Base-by-base conservation (phyloP, 2,888 invertebrate genomes). In the Timandra comae region DNA sequence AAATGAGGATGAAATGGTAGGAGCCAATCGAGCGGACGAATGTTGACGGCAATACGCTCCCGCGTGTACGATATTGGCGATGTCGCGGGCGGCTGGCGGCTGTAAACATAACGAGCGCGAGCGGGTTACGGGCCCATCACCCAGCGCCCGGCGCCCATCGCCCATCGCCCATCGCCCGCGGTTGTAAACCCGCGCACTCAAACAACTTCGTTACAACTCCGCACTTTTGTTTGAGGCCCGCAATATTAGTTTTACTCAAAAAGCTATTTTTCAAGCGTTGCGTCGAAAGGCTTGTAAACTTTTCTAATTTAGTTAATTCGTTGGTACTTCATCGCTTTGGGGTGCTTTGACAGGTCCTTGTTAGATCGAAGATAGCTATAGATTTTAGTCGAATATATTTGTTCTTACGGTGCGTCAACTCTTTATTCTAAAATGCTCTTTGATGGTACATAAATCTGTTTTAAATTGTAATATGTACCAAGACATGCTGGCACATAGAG, bases 241-340 rank as follows among this genome's bases (percentile, higher is more conserved):
- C 74, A 75, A 81, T 85, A 85, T 85, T 85, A 84, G 85, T 84
- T 85, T 81, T 75, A 74, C 80, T 67, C 78, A 73, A 77, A 81
- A 78, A 76, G 81, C 78, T 76, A 82, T 84, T 82, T 84, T 84
- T 84, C 79, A 81, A 71, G 60, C 66, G 66, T 55, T 68, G 55
- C 69, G 75, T 68, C 68, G 72, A 75, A 79, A 78, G 69, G 74
- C 75, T 75, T 72, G 69, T 59, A 69, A 84, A 85, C 69, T 84
- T 84, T 84, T 80, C 79, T 80, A 81, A 84, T 84, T 84, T 80
- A 71, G 68, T 71, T 77, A 78, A 80, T 82, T 80, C 67, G 66
- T 64, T 71, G 24, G 9, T 24, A 11, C 24, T 64, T 68, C 69
- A 58, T 66, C 66, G 68, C 62, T 66, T 63, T 64, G 68, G 56